Evolutionary conservation across 2,888 invertebrate genomes (phyloP), one percentile per base, ranked within the genome.

Genomic region (Lithosia quadra): DNA sequence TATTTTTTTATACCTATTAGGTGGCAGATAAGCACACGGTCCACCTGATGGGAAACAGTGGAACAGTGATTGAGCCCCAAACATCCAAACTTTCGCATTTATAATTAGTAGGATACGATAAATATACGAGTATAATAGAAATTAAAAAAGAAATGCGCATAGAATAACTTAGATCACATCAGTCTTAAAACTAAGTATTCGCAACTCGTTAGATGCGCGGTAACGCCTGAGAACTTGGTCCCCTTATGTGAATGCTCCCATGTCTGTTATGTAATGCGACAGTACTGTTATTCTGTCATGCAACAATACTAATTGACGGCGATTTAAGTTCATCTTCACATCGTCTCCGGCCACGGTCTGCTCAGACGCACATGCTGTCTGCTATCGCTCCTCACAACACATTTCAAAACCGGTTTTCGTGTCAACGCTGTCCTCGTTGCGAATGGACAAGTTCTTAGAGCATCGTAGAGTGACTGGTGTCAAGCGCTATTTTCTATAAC

Each of bases 221-320:
- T 84, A 80, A 77, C 71, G 84, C 85, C 84, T 91, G 92, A 87
- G 92, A 92, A 91, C 91, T 84, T 82, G 82, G 84, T 86, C 82
- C 85, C 84, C 88, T 85, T 85, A 86, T 89, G 89, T 85, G 86
- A 87, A 88, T 82, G 82, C 89, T 92, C 92, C 87, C 92, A 92
- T 92, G 90, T 89, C 83, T 85, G 87, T 92, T 91, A 91, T 90
- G 86, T 88, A 91, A 92, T 85, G 84, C 83, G 82, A 88, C 86
- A 80, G 86, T 91, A 91, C 93, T 90, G 92, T 92, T 93, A 88
- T 76, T 80, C 83, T 88, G 89, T 85, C 90, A 91, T 90, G 91
- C 89, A 90, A 92, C 90, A 91, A 92, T 87, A 87, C 89, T 89
- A 91, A 90, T 89, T 88, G 88, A 83, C 83, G 83, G 80, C 78